These are phyloP conservation scores for Willowsia nigromaculata DNA, from an alignment of 2,888 invertebrate species.

Conservation along the genomic window DNA sequence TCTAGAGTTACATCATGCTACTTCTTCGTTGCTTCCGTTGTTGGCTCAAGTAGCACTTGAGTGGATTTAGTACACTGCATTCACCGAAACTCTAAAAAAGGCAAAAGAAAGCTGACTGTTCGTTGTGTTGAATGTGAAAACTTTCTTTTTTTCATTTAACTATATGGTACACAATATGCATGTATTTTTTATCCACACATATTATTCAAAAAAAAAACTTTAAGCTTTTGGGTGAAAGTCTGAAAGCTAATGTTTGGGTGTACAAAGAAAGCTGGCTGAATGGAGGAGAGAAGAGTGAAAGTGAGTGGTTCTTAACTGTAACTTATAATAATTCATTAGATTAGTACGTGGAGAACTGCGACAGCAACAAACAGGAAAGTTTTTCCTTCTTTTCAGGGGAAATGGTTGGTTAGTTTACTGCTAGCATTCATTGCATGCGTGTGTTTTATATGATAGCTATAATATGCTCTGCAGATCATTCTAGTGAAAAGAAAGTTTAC, in stretches of 20 bases:
- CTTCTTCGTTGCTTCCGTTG: not conserved
- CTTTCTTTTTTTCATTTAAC: not conserved
- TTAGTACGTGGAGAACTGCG: not conserved
- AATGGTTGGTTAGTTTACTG: slow-evolving; percentile 12
- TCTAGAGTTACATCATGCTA: not conserved
- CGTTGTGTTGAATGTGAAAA: not conserved
- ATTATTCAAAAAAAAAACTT: not conserved
- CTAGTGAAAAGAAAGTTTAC: slow-evolving; percentile 14
- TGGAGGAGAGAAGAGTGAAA: not conserved
- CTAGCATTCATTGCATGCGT: not conserved
- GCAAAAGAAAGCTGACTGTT: not conserved
- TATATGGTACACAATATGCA: not conserved
- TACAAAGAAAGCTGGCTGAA: not conserved
- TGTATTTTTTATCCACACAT: not conserved
- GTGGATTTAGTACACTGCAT: not conserved
- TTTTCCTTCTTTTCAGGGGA: not conserved
- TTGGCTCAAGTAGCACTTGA: not conserved
- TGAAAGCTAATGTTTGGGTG: not conserved
- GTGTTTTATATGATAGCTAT: not conserved
- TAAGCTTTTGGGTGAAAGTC: not conserved
- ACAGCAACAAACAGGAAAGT: slow-evolving; percentile 27
- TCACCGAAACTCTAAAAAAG: not conserved
- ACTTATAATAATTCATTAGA: slow-evolving; percentile 38
- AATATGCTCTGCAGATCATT: not conserved
- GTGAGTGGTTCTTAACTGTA: slow-evolving; percentile 36